These are phyloP conservation scores for Lasioglossum villosulum DNA, from an alignment of 2,888 invertebrate genomes.

Conservation along the genomic window DNA sequence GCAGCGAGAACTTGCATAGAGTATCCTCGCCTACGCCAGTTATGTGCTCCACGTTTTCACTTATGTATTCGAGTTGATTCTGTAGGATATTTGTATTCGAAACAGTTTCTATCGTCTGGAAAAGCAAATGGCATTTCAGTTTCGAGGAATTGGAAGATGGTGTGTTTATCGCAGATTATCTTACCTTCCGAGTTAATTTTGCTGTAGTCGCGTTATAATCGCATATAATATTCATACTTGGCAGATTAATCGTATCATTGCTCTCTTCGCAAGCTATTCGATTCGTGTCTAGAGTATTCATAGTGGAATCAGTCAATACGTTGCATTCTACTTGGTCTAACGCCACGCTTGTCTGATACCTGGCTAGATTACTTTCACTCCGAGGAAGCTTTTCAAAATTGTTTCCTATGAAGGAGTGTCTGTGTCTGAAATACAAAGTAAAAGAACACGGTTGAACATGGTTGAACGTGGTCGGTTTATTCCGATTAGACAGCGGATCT, in stretches of 20 bases:
- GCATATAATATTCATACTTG: constrained; percentile 19
- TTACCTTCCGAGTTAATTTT: constrained; percentile 28
- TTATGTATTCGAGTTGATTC: constrained; percentile 7
- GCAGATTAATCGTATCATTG: constrained; percentile 3
- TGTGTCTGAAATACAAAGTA: constrained; percentile 70
- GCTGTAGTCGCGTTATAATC: constrained; percentile 20
- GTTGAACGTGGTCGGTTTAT: neutral
- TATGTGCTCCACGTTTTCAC: neutral
- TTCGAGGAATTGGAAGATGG: neutral
- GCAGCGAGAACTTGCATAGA: constrained; percentile 36
- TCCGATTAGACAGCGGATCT: no score
- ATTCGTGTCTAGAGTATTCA: constrained; percentile 50
- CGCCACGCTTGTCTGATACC: constrained; percentile 80
- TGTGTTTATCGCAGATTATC: neutral
- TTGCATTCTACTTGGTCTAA: constrained; percentile 79
- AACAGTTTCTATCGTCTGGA: constrained; percentile 18
- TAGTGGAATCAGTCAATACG: constrained; percentile 44
- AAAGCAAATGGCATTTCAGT: neutral
- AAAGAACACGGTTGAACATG: neutral
- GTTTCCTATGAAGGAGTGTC: constrained; percentile 78
- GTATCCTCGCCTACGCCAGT: constrained; percentile 15
- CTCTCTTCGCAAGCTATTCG: constrained; percentile 34
- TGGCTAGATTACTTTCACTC: constrained; percentile 76
- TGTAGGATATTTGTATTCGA: neutral
- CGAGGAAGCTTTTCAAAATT: constrained; percentile 77